Percentiles rank a stretch among this genome's conserved stretches.
These are phyloP conservation scores for Diarsia brunnea DNA, from an alignment of 2,888 invertebrate genomes.

Conservation along the genomic window DNA sequence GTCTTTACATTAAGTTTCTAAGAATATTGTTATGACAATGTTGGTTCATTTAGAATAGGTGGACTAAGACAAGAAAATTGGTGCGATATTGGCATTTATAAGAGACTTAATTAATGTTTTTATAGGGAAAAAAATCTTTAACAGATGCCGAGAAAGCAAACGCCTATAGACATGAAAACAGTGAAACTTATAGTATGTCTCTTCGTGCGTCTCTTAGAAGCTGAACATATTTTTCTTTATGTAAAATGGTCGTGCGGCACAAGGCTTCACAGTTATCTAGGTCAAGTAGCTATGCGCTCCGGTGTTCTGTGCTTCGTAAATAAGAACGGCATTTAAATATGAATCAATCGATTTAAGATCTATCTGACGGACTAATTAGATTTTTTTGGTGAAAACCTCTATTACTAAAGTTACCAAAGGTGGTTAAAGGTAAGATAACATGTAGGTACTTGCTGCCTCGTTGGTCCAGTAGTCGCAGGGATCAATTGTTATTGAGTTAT, in stretches of 20 bases:
- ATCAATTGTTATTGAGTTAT: no score
- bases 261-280: conserved; percentile 24
- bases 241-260: background rate
- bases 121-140: background rate
- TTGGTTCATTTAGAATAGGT: background rate
- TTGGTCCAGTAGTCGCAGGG: no score
- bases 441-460: no score
- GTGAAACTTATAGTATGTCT: background rate
- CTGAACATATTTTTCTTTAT: conserved; percentile 4
- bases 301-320: conserved; percentile 19
- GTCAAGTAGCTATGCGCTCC: conserved; percentile 23
- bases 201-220: background rate
- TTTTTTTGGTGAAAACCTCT: no score
- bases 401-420: no score
- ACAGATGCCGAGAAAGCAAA: background rate
- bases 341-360: conserved; percentile 12
- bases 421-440: no score
- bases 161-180: background rate
- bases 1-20: background rate
- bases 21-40: background rate
- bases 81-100: conserved; percentile 3
- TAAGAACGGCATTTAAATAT: conserved; percentile 25
- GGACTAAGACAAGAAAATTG: background rate
- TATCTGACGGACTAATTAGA: no score
- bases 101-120: background rate